Evolutionary conservation across 1,140 invertebrate species (phyloP), one percentile per base, ranked within the genome.

Genomic region (Mizuhopecten yessoensis): DNA sequence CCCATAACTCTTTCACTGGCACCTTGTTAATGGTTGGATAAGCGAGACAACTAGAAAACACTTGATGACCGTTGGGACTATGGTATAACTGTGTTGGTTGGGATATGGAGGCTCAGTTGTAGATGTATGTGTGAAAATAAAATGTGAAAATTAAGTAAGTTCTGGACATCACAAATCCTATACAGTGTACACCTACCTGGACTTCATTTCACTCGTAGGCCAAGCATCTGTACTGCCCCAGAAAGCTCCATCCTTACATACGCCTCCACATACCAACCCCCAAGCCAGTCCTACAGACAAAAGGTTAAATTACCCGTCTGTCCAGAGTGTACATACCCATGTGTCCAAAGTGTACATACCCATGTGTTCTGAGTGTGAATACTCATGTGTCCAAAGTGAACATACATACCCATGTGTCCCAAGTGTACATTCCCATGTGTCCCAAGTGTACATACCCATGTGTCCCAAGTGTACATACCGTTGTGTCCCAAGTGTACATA

Each of bases 141-240:
- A 39, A 39, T 39, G 36, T 5, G 5, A 7, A 13, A 13, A 39
- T 39, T 39, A 39, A 39, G 36, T 39, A 5, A 39, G 13, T 39
- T 39, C 36, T 39, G 5, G 5, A 39, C 36, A 39, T 39, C 36
- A 39, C 36, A 39, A 34, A 34, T 34, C n/a, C 33, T 2, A 23
- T 34, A 87, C 39, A 39, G 57, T 2, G 20, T 29, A 86, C 34
- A 39, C 34, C 92, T 96, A 98, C 97, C 98, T 97, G 0, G 97
- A 97, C 33, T 98, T 97, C 98, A 98, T 98, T 96, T 98, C 98
- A 90, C 97, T 97, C 0, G 98, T 98, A 0, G 98, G 98, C 98
- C 98, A 98, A 34, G 98, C 97, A 20, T 97, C 97, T 92, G 93
- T 93, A 88, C 97, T 97, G 0, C 98, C 98, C 98, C 98, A 98